A percentile compares a stretch with the other conserved stretches of the same genome.
These are phyloP conservation scores for Pagetopsis macropterus DNA, from an alignment of 2,797 vertebrate genomes.

Conservation along the genomic window DNA sequence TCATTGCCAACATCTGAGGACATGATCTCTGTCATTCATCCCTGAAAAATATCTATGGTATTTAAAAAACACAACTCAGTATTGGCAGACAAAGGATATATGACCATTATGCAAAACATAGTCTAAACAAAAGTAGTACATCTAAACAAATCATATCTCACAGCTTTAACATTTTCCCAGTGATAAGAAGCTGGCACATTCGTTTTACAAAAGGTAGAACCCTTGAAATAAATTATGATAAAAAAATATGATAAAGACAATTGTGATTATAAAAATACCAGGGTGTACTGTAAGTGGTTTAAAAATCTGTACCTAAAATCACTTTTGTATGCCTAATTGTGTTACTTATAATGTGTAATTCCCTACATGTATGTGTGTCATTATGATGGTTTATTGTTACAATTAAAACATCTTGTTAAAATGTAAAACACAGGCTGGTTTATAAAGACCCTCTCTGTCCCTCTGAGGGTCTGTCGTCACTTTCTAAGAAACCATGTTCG, in stretches of 20 bases:
- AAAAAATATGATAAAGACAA: too few relatives aligned
- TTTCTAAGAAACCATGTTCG: slow-evolving; percentile 65
- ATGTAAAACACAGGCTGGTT: neutral
- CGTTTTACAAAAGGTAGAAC: too few relatives aligned
- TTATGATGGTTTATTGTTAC: neutral
- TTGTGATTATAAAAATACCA: too few relatives aligned
- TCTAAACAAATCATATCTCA: too few relatives aligned
- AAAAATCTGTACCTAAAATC: neutral
- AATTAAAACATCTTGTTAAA: neutral
- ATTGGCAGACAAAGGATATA: neutral
- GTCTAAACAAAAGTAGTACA: neutral
- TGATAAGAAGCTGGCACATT: too few relatives aligned
- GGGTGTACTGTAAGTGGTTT: too few relatives aligned
- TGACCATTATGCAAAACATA: neutral
- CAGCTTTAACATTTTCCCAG: too few relatives aligned
- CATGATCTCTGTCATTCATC: too few relatives aligned
- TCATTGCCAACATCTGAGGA: too few relatives aligned
- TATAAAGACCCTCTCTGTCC: neutral
- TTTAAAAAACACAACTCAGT: neutral
- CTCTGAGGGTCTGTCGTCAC: slow-evolving; percentile 59
- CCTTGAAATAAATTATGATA: too few relatives aligned
- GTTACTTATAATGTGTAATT: slow-evolving; percentile 4
- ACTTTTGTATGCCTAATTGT: neutral
- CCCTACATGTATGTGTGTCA: neutral
- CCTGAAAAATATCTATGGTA: too few relatives aligned